Base-by-base conservation (phyloP, 2,888 invertebrate genomes). In the Nycteola revayana region DNA sequence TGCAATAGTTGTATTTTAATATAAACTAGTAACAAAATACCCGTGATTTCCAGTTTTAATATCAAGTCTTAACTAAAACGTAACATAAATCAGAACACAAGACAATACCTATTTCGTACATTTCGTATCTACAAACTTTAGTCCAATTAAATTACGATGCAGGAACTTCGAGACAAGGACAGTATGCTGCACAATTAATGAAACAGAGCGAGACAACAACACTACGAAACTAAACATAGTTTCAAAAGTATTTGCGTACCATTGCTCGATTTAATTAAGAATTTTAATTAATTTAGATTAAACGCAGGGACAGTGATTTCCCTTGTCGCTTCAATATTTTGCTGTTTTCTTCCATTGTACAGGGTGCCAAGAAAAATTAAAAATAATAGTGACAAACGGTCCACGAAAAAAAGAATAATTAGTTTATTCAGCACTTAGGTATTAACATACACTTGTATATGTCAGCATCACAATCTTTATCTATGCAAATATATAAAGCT, bases 221-320 rank as follows among this genome's bases (percentile, higher is more conserved):
- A 40, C 18, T 8, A 8, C 8, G n/a, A 29, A 37, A 10, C 35
- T 32, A 37, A 54, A 56, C 21, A 21, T 51, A 57, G 57, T 57
- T 54, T 11, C 38, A 37, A 25, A 49, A 55, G 45, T 51, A 42
- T 39, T 31, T 28, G 10, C 11, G 37, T 30, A 38, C 4, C 41
- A 48, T 32, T 36, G 47, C 37, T 32, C 31, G 36, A 45, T 55
- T 65, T 69, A 72, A 73, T 74, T 71, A 66, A 65, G 71, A 62
- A 65, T 66, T 62, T 66, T 74, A 73, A 74, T 73, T 66, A 66
- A 68, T 55, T 49, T 55, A 52, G 49, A 52, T 54, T 36, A 49
- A 52, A 49, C 10, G 32, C 27, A 24, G 29, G 35, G 50, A 32
- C 32, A 28, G 38, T 40, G 42, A 51, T 48, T 54, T 51, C 38